Percentiles rank a stretch among this genome's conserved stretches.
Evolutionary conservation across 2,888 invertebrate species (phyloP).

Genomic region (Microplitis deprimator): DNA sequence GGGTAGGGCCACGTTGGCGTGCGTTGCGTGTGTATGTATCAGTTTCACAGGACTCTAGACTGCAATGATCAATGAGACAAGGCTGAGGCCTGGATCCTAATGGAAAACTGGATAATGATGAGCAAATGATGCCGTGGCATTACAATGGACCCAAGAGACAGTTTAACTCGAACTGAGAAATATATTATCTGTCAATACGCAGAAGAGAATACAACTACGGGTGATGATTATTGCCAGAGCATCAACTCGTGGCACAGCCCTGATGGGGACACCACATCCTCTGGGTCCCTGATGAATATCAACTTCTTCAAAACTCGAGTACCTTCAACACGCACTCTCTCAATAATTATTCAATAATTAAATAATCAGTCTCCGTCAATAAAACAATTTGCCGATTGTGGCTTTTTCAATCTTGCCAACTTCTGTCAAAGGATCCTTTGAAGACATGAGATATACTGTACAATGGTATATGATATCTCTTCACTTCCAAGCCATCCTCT

Average conservation of each 20-base stretch:
- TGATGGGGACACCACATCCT: conserved; percentile 53
- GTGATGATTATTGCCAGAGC: background rate
- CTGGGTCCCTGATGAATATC: conserved; percentile 56
- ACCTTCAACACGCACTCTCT: conserved; percentile 68
- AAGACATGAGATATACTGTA: conserved; percentile 27
- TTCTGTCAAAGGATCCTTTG: conserved; percentile 32
- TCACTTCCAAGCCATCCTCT: conserved; percentile 16
- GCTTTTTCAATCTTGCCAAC: background rate
- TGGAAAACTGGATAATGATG: conserved; percentile 53
- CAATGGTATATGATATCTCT: conserved; percentile 21
- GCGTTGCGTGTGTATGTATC: conserved; percentile 72
- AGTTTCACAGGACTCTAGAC: conserved; percentile 70
- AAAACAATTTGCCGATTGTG: conserved; percentile 37
- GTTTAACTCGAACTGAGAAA: conserved; percentile 40
- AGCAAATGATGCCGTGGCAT: conserved; percentile 56
- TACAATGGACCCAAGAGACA: conserved; percentile 41
- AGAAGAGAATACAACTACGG: conserved; percentile 34
- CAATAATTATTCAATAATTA: conserved; percentile 65
- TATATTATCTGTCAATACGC: conserved; percentile 6
- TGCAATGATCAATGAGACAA: conserved; percentile 55
- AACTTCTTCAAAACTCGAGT: conserved; percentile 69
- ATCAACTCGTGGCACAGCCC: conserved; percentile 36
- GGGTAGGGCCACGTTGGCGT: conserved; percentile 66
- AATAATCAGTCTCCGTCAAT: conserved; percentile 53
- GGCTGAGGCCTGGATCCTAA: conserved; percentile 57